phyloP scores from a whole-genome alignment of 2,797 vertebrate species.

The Neostethus bicornis region DNA sequence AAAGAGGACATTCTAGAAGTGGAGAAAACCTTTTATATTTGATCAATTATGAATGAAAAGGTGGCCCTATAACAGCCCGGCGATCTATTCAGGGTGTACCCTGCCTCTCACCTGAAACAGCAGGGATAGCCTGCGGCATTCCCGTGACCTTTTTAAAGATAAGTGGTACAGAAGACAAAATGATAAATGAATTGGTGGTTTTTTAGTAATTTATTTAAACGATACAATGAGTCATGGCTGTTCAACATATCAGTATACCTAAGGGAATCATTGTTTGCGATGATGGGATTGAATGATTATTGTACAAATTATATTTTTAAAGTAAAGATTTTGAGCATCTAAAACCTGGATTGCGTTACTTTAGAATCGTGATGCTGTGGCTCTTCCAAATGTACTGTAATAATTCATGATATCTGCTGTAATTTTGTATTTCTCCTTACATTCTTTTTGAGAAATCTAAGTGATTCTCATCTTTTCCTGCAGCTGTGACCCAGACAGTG shows the following conservation, averaged over 20 bases:
- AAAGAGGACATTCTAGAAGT: not conserved
- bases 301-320: not conserved
- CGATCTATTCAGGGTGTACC: too few relatives aligned
- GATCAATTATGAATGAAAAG: too few relatives aligned
- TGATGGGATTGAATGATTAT: not conserved
- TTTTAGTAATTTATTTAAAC: not conserved
- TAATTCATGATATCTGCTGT: not conserved
- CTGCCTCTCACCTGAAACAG: too few relatives aligned
- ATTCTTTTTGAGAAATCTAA: not conserved
- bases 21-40: not conserved
- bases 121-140: too few relatives aligned
- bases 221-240: not conserved
- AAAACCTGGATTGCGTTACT: not conserved
- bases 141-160: too few relatives aligned
- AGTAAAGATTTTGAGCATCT: not conserved
- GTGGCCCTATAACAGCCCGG: too few relatives aligned
- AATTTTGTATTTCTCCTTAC: not conserved
- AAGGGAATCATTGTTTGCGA: not conserved
- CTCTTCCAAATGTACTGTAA: not conserved
- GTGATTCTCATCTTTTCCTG: constrained; percentile 2
- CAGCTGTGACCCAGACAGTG: constrained; percentile 95
- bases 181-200: too few relatives aligned
- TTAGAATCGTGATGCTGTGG: not conserved
- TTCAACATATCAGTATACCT: not conserved
- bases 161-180: too few relatives aligned